Base-by-base conservation (phyloP, 2,888 invertebrate species). In the Synanthedon tipuliformis region DNA sequence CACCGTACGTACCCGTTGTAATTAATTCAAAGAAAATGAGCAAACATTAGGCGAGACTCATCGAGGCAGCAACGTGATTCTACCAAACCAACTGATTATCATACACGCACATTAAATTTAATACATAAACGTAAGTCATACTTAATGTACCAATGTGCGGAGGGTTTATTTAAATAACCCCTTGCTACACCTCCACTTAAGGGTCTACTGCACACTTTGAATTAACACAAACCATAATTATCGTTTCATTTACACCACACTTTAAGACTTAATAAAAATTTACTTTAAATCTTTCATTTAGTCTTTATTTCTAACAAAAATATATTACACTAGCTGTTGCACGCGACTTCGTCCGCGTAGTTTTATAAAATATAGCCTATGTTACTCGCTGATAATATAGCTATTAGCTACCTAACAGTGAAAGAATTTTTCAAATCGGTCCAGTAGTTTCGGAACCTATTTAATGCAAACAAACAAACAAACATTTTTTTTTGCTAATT, bases 1-100 rank as follows among this genome's bases (percentile, higher is more conserved):
- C 12, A 15, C 10, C 45, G 45, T 45, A 15, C 8, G 15, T 45
- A 45, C n/a, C 1, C 12, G 18, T 10, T 59, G 60, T 73, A 75
- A 78, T 78, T 75, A 73, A 78, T 75, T 73, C 71, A 68, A 71
- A 71, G 68, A 73, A 73, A 75, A 69, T 63, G 65, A 59, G 61
- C 62, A 61, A 61, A 61, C 64, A 60, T 56, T 56, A 57, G 45
- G 51, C 53, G 51, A 41, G 51, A 56, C 51, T 54, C 23, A 50
- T 50, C 40, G 50, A 15, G 34, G 50, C 50, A 16, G 49, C 49
- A 49, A 23, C 50, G 16, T 34, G 53, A 40, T 53, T 53, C 51
- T n/a, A 52, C 27, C 48, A 48, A 13, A 48, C 48, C 48, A 34
- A 23, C n/a, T 48, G 52, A 56, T 56, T 56, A 56, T 51, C 54